Base-by-base conservation (phyloP, 1,140 invertebrate species). In the Drosophila chauvacae region DNA sequence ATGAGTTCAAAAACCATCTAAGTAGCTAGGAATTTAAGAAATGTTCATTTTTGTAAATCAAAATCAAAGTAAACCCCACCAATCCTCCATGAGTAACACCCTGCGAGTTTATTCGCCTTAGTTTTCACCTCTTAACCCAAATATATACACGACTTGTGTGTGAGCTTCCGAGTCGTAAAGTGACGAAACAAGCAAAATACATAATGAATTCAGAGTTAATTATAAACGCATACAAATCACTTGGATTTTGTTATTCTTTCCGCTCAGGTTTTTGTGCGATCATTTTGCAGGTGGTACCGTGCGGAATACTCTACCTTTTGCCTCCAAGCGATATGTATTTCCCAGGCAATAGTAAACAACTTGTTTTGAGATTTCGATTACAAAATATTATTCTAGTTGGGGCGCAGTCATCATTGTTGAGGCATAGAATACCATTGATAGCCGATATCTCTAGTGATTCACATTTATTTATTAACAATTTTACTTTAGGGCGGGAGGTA, bases 191-290 rank as follows among this genome's bases (percentile, higher is more conserved):
- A 65, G 23, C 23, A 20, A 47, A 20, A 47, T 28, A 37, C 60
- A 45, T 39, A 68, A 65, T 68, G 64, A 68, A 68, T 68, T 75
- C 59, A 55, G 35, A 35, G 50, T 61, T 78, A 78, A 78, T 78
- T 78, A 77, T 69, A 74, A 74, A 75, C 63, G 61, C 72, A 75
- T 64, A 75, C 69, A 75, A 75, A 73, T 74, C 58, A 73, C 72
- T 73, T n/a, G 28, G 48, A 74, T 74, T 73, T 20, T 48, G 64
- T 75, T 65, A 50, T 48, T 68, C 26, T 48, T 65, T 65, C 42
- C 44, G 35, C 20, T 68, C 26, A 9, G 18, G 18, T 65, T 66
- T 41, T 18, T 7, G 44, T 7, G 44, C 18, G 26, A 18, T 28
- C 28, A 26, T 48, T 64, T 41, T 18, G 2, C 14, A 39, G 20